Evolutionary conservation across 2,113 vertebrate genomes (phyloP).

Genomic region (Scophthalmus maximus): DNA sequence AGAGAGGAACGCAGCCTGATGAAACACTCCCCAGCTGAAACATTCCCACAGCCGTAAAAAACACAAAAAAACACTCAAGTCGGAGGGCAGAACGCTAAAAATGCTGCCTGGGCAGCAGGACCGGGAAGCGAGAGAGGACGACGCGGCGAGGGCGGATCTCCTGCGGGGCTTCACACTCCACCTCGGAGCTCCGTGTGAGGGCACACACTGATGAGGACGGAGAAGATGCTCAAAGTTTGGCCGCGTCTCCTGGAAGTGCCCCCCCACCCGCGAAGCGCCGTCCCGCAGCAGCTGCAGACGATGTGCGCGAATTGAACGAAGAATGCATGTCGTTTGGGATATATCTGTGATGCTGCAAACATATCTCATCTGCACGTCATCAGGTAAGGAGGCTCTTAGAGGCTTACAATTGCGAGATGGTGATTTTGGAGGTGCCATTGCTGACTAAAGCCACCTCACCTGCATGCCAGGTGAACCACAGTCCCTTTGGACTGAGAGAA

Average conservation of each 20-base stretch:
- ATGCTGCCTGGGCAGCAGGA: slow-evolving; percentile 20
- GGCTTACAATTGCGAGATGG: no score
- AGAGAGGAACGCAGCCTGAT: neutral
- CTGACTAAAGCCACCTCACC: no score
- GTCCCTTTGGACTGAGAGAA: no score
- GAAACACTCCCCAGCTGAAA: slow-evolving; percentile 1
- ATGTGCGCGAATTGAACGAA: slow-evolving; percentile 74
- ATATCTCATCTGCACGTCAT: neutral
- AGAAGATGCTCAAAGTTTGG: slow-evolving; percentile 69
- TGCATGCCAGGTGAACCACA: no score
- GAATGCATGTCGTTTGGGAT: slow-evolving; percentile 79
- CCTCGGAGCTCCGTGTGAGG: slow-evolving; percentile 26
- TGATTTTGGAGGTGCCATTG: no score
- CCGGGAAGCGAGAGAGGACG: slow-evolving; percentile 11
- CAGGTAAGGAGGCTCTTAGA: no score
- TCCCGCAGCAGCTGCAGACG: slow-evolving; percentile 42
- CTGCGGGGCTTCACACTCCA: slow-evolving; percentile 17
- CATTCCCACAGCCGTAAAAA: no score
- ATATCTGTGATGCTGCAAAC: slow-evolving; percentile 33
- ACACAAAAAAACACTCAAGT: no score
- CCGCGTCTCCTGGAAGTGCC: slow-evolving; percentile 44
- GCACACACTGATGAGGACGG: neutral
- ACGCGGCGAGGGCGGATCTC: slow-evolving; percentile 35
- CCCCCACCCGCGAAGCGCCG: slow-evolving; percentile 20
- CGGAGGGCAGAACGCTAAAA: neutral